A percentile compares a stretch with the other conserved stretches of the same genome.
Conservation (phyloP, 1,140 invertebrate species). For the Drosophila ambigua region DNA sequence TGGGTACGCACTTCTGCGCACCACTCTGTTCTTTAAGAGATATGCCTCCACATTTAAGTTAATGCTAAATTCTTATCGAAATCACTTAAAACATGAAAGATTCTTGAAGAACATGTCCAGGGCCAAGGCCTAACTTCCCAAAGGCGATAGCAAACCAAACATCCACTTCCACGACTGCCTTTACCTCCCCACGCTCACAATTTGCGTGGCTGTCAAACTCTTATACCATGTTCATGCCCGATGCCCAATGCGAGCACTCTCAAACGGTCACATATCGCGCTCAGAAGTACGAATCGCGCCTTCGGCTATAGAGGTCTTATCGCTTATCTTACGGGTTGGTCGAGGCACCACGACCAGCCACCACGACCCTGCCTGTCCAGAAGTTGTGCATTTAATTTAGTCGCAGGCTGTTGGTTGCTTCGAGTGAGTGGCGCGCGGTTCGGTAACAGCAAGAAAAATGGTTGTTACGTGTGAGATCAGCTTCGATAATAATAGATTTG, state of each 20-base stretch:
- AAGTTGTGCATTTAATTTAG: constrained; percentile 66
- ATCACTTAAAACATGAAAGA: constrained; percentile 17
- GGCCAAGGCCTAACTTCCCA: constrained; percentile 45
- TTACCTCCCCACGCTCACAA: neutral
- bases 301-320: constrained; percentile 52
- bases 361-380: constrained; percentile 14
- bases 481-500: constrained; percentile 84
- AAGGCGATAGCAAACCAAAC: constrained; percentile 14
- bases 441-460: constrained; percentile 52
- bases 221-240: constrained; percentile 33
- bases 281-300: constrained; percentile 17
- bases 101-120: constrained; percentile 18
- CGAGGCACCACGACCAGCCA: constrained; percentile 25
- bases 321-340: constrained; percentile 53
- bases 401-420: constrained; percentile 44
- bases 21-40: no score
- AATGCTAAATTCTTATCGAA: constrained; percentile 36
- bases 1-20: no score
- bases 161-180: no score
- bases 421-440: constrained; percentile 8
- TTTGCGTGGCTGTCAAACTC: constrained; percentile 23
- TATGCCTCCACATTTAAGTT: neutral
- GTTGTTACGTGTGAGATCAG: constrained; percentile 79
- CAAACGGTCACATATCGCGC: constrained; percentile 38
- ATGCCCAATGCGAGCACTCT: no score